A percentile compares a stretch with the other conserved stretches of the same genome.
These are phyloP conservation scores for Heliconius ethilla DNA, from an alignment of 2,888 invertebrate genomes.

Conservation along the genomic window DNA sequence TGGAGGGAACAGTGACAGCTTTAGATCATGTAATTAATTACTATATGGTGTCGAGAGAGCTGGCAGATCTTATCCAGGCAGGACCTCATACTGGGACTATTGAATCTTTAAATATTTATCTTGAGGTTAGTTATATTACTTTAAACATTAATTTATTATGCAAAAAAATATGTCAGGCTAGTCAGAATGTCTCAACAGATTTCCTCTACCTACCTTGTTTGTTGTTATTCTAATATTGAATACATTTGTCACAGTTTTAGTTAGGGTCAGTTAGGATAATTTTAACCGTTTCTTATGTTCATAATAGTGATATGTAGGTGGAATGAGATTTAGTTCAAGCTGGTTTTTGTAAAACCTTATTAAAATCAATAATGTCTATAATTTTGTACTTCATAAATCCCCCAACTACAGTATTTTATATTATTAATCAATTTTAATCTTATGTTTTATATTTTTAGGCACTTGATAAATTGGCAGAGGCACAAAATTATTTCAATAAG, in stretches of 20 bases:
- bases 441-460: slow-evolving; percentile 82
- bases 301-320: no score
- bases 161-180: no score
- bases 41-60: slow-evolving; percentile 96
- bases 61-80: slow-evolving; percentile 91
- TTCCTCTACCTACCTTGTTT: no score
- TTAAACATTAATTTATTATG: not conserved
- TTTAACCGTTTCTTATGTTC: no score
- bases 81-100: slow-evolving; percentile 88
- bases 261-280: no score
- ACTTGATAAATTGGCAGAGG: slow-evolving; percentile 91
- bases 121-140: slow-evolving; percentile 59
- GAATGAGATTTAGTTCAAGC: not conserved
- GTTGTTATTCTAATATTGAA: no score
- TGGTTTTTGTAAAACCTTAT: not conserved
- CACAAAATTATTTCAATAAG: slow-evolving; percentile 94
- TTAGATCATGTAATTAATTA: slow-evolving; percentile 97
- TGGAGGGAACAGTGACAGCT: slow-evolving; percentile 92
- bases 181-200: no score
- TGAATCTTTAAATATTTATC: slow-evolving; percentile 77
- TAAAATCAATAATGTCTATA: not conserved
- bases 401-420: not conserved
- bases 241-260: no score
- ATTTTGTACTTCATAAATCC: not conserved
- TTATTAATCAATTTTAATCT: not conserved